These are phyloP conservation scores for Neostethus bicornis DNA, from an alignment of 2,797 vertebrate species.

Conservation along the genomic window DNA sequence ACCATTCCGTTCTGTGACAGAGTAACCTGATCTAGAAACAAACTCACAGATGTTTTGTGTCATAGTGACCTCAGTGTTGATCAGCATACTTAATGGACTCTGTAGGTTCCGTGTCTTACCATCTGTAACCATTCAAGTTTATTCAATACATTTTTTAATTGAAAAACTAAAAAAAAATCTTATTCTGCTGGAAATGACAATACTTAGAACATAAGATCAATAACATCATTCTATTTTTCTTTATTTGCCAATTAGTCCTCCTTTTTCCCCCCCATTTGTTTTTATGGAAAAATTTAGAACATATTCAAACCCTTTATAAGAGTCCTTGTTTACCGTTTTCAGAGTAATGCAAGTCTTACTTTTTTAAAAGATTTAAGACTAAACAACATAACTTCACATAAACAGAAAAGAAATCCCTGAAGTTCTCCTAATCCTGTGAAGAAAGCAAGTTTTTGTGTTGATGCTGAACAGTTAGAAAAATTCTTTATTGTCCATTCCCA, in stretches of 20 bases:
- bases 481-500: constrained; percentile 1
- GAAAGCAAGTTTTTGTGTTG: constrained; percentile 6
- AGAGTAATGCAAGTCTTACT: constrained; percentile 46
- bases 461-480: not conserved
- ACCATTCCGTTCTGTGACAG: not conserved
- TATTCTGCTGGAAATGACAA: too few relatives aligned
- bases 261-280: too few relatives aligned
- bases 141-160: too few relatives aligned
- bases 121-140: constrained; percentile 13
- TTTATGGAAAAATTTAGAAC: too few relatives aligned
- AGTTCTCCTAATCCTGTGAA: constrained; percentile 7
- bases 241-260: too few relatives aligned
- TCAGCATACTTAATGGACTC: constrained; percentile 20
- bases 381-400: constrained; percentile 14
- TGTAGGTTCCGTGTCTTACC: constrained; percentile 7
- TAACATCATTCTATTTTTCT: too few relatives aligned
- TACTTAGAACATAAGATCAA: too few relatives aligned
- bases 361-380: constrained; percentile 47
- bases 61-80: constrained; percentile 6
- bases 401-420: not conserved
- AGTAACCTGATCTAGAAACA: not conserved
- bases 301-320: too few relatives aligned
- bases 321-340: too few relatives aligned
- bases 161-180: too few relatives aligned
- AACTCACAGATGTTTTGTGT: constrained; percentile 1